Conservation (phyloP, 2,888 invertebrate genomes). For the Ophion ventricosus region DNA sequence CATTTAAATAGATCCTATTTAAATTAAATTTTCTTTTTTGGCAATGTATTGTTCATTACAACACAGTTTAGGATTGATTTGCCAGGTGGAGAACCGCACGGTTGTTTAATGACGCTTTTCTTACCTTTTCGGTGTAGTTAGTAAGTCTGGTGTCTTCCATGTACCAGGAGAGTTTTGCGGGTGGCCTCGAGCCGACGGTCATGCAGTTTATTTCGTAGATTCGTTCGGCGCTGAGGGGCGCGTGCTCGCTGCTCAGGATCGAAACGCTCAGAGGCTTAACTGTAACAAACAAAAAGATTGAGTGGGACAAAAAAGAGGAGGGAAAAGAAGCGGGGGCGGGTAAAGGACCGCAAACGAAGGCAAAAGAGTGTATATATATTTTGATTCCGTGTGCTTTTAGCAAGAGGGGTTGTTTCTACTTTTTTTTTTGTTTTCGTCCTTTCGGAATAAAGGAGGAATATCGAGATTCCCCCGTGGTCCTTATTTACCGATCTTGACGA, state of each 20-base stretch:
- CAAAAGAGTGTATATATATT: constrained; percentile 6
- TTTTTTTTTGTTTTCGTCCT: constrained; percentile 21
- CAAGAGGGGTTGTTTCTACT: constrained; percentile 21
- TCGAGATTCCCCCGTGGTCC: constrained; percentile 28
- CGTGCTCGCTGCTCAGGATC: constrained; percentile 90
- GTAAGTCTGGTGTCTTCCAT: constrained; percentile 89
- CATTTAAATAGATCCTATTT: too few relatives aligned
- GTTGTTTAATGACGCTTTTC: constrained; percentile 38
- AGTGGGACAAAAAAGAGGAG: constrained; percentile 12
- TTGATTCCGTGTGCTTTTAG: constrained; percentile 11
- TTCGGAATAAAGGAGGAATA: constrained; percentile 46
- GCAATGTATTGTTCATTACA: too few relatives aligned
- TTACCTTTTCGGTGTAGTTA: constrained; percentile 85
- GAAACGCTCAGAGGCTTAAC: constrained; percentile 92
- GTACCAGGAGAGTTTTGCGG: constrained; percentile 94
- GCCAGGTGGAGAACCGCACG: too few relatives aligned
- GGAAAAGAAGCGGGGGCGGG: neutral
- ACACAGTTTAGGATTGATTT: neutral
- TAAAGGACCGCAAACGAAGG: neutral
- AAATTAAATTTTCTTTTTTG: too few relatives aligned
- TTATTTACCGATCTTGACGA: constrained; percentile 49
- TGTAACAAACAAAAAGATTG: constrained; percentile 83
- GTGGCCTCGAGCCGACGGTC: constrained; percentile 92
- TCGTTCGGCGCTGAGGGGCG: constrained; percentile 92
- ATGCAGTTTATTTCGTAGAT: constrained; percentile 93